phyloP scores from a whole-genome alignment of 2,888 invertebrate genomes.

The Eutolmus rufibarbis region DNA sequence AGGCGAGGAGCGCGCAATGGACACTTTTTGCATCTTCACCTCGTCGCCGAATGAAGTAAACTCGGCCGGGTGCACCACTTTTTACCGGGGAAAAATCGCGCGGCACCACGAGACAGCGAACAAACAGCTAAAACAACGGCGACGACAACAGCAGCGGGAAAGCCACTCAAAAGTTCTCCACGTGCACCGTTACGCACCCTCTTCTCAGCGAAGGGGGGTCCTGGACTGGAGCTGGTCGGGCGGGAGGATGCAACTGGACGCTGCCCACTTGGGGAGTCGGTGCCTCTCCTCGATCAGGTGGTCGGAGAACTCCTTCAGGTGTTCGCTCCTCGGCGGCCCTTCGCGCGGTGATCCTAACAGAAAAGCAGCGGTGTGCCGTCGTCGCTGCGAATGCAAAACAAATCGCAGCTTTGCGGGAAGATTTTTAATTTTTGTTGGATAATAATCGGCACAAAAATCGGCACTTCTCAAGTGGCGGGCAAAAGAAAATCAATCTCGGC shows the following conservation, averaged over 20 bases:
- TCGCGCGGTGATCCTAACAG: neutral
- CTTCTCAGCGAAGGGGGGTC: neutral
- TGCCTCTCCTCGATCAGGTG: neutral
- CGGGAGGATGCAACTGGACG: neutral
- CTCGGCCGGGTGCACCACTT: neutral
- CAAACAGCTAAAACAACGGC: neutral
- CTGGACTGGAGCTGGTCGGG: neutral
- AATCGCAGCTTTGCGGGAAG: neutral
- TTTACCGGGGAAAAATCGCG: neutral
- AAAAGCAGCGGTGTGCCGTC: neutral
- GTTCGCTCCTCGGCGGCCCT: neutral
- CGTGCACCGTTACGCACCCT: neutral
- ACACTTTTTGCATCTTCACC: conserved; percentile 19
- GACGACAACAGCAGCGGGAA: neutral
- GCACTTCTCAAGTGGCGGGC: neutral
- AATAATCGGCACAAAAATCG: neutral
- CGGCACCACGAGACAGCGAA: neutral
- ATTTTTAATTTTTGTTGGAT: neutral
- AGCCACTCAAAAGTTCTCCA: neutral
- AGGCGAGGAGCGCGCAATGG: neutral
- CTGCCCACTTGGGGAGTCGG: neutral
- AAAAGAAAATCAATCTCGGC: neutral
- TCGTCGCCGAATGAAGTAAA: neutral
- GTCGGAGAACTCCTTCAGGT: neutral
- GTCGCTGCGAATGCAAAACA: neutral